Conservation (phyloP, 1,140 invertebrate species). For the Apolygus lucorum region DNA sequence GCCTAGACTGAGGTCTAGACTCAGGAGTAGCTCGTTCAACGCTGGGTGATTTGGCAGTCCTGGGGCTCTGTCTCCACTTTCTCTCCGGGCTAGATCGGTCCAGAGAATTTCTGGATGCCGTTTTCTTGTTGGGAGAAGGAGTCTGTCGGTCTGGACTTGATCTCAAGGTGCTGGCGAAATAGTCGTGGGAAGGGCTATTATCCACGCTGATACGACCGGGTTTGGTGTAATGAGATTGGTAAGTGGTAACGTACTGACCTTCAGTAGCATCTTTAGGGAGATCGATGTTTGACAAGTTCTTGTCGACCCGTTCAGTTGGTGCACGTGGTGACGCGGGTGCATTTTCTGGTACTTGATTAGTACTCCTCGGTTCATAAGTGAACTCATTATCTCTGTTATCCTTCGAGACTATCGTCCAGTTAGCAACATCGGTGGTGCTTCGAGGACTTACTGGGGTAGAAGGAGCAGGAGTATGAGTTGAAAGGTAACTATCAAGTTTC, state of each 20-base stretch:
- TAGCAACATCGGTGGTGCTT: constrained; percentile 28
- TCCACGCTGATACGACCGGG: constrained; percentile 49
- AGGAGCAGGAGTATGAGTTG: constrained; percentile 30
- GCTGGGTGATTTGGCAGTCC: constrained; percentile 15
- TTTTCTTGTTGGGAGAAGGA: constrained; percentile 40
- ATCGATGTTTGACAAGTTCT: constrained; percentile 27
- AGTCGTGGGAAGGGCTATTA: constrained; percentile 57
- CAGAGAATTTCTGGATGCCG: constrained; percentile 38
- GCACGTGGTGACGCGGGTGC: not conserved
- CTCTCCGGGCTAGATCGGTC: constrained; percentile 34
- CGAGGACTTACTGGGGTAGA: constrained; percentile 31
- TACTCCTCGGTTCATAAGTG: constrained; percentile 18
- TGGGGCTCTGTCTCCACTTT: constrained; percentile 19
- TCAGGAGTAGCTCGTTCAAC: constrained; percentile 6
- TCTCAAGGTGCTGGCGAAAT: constrained; percentile 57
- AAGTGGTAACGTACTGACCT: constrained; percentile 50
- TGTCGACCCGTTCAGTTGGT: constrained; percentile 22
- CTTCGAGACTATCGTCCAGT: constrained; percentile 31
- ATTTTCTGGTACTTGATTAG: constrained; percentile 1
- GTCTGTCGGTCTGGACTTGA: constrained; percentile 44
- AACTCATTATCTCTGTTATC: constrained; percentile 29
- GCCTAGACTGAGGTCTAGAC: constrained; percentile 12
- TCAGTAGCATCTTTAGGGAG: constrained; percentile 35
- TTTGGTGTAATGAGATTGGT: constrained; percentile 46
- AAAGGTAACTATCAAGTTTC: constrained; percentile 35